These are phyloP conservation scores for Ceyx melanurus DNA, from an alignment of 2,113 vertebrate genomes.

Conservation along the genomic window DNA sequence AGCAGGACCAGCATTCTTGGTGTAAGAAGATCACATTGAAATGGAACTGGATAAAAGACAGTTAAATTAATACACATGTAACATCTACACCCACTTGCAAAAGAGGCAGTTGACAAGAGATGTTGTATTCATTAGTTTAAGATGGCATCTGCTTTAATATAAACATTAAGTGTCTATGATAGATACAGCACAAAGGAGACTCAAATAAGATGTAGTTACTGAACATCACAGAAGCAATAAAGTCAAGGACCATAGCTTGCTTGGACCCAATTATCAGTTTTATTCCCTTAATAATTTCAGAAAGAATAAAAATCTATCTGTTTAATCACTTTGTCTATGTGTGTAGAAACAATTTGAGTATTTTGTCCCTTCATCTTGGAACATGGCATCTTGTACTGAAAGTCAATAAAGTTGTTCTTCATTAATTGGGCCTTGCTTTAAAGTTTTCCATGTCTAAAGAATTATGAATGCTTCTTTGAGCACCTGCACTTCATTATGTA, in stretches of 20 bases:
- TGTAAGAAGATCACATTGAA: neutral
- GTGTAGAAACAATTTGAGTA: neutral
- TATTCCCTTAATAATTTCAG: neutral
- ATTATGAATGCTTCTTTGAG: neutral
- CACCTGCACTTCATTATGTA: neutral
- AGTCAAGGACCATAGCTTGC: neutral
- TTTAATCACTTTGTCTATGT: neutral
- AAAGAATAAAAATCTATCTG: neutral
- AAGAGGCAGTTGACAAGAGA: neutral
- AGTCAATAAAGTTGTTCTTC: neutral
- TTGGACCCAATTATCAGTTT: neutral
- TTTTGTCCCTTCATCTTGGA: neutral
- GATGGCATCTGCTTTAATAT: neutral
- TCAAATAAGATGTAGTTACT: neutral
- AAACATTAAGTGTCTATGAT: neutral
- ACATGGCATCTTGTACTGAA: fast-evolving
- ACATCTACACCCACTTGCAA: neutral
- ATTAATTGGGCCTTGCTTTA: neutral
- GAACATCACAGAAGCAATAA: neutral
- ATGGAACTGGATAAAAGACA: neutral
- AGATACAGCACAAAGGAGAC: neutral
- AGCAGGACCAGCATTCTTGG: neutral
- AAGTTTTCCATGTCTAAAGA: neutral
- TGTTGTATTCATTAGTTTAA: neutral
- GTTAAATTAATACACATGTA: neutral